Evolutionary conservation across 1,140 invertebrate species (phyloP), one percentile per base, ranked within the genome.

Genomic region (Popillia japonica): DNA sequence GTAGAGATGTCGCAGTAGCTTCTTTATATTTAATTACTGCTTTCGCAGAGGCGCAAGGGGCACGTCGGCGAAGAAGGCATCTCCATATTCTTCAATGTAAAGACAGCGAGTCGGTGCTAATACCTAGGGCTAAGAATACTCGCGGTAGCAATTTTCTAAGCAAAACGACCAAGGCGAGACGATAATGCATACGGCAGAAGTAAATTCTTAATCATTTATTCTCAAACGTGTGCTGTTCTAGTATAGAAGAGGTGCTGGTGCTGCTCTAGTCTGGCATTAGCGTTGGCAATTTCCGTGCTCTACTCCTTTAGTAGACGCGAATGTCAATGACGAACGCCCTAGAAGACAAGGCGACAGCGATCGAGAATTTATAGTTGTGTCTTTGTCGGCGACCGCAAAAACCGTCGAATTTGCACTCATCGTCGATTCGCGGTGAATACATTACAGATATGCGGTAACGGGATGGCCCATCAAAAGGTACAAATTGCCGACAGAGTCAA

Each of bases 201-300:
- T 68, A 68, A 68, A 68, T 68, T 68, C 61, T 68, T 68, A 68
- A 68, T 68, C 20, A 68, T 68, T 68, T 68, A 68, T 68, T 68
- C 61, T 23, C 11, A 68, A 68, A 68, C 61, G 61, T 68, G 61
- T 68, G 61, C 61, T 68, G 17, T 17, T 55, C 9, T 55, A 55
- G 17, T 55, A 55, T 68, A 34, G 61, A 6, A 68, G 61, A 68
- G 27, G 22, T 68, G 20, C 7, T 68, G 61, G 6, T 34, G 0
- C 61, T 68, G 61, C 27, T 55, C 14, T 55, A 55, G 48, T 55
- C 48, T 55, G 14, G 61, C 61, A 34, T 68, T 68, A 34, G 61
- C 20, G 61, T 9, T 14, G 61, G 61, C 61, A 68, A 68, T 68
- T 27, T 68, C 61, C 61, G 6, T 68, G 11, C 27, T 68, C 22